Percentiles rank a stretch among this genome's conserved stretches.
Conservation (phyloP, 1,140 invertebrate species). For the Mylabris phalerata region DNA sequence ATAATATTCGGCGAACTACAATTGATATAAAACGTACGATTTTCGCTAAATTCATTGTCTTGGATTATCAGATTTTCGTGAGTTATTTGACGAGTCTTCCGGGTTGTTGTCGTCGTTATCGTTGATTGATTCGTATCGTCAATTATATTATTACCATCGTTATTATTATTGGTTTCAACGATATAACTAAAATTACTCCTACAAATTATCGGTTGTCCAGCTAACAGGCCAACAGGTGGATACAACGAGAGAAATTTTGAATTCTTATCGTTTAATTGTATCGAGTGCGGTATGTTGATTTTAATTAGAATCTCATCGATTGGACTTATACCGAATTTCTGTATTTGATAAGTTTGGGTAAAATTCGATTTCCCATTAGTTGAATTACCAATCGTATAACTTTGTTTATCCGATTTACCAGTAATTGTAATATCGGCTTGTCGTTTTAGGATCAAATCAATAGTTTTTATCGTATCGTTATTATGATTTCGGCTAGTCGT, state of each 20-base stretch:
- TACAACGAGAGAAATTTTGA: constrained; percentile 36
- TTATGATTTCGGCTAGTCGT: constrained; percentile 21
- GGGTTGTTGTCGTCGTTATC: neutral
- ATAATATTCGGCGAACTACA: constrained; percentile 27
- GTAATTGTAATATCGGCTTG: constrained; percentile 38
- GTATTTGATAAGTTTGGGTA: constrained; percentile 33
- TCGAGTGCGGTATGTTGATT: constrained; percentile 35
- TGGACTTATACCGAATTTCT: constrained; percentile 42
- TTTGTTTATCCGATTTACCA: constrained; percentile 40
- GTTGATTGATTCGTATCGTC: neutral
- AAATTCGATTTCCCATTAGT: constrained; percentile 13
- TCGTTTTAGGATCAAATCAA: constrained; percentile 33
- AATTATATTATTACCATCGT: neutral
- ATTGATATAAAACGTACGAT: constrained; percentile 37
- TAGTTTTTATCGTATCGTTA: constrained; percentile 20
- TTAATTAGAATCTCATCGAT: constrained; percentile 34
- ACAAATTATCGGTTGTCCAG: constrained; percentile 34
- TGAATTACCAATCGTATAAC: constrained; percentile 29
- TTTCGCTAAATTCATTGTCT: constrained; percentile 11
- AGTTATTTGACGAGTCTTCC: neutral
- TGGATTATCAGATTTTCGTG: neutral
- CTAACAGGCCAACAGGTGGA: constrained; percentile 26
- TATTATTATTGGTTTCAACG: neutral
- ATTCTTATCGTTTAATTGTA: constrained; percentile 11
- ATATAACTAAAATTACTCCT: constrained; percentile 8